Percentiles rank a stretch among this genome's conserved stretches.
Conservation (phyloP, 2,888 invertebrate genomes). For the Tetrapedia diversipes region DNA sequence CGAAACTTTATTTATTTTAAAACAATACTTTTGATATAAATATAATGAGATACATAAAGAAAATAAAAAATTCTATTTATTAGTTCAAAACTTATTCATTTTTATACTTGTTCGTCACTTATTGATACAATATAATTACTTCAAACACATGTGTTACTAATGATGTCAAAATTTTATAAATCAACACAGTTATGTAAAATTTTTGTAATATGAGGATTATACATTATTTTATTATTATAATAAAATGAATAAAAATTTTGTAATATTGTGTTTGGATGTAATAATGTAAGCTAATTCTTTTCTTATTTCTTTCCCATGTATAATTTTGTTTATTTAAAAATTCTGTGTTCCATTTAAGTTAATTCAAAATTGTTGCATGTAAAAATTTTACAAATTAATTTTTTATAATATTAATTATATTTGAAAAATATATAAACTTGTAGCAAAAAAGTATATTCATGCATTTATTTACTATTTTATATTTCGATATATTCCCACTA, state of each 20-base stretch:
- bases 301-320: constrained; percentile 13
- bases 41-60: constrained; percentile 42
- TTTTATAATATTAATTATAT: constrained; percentile 31
- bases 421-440: constrained; percentile 54
- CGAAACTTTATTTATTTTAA: neutral
- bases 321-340: constrained; percentile 17
- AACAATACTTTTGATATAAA: constrained; percentile 7
- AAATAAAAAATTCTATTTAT: constrained; percentile 70
- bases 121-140: constrained; percentile 69
- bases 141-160: constrained; percentile 63
- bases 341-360: too few relatives aligned
- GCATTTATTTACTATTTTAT: constrained; percentile 28
- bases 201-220: constrained; percentile 34
- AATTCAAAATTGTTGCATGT: constrained; percentile 10
- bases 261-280: constrained; percentile 41
- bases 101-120: constrained; percentile 61
- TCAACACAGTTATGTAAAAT: constrained; percentile 32
- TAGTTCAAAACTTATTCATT: constrained; percentile 66
- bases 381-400: constrained; percentile 18
- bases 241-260: constrained; percentile 42
- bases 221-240: constrained; percentile 40
- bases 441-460: constrained; percentile 34
- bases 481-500: too few relatives aligned
- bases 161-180: constrained; percentile 45
- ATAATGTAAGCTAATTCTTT: constrained; percentile 54